Evolutionary conservation across 1,140 invertebrate genomes (phyloP).

Genomic region (Leptopilina boulardi): DNA sequence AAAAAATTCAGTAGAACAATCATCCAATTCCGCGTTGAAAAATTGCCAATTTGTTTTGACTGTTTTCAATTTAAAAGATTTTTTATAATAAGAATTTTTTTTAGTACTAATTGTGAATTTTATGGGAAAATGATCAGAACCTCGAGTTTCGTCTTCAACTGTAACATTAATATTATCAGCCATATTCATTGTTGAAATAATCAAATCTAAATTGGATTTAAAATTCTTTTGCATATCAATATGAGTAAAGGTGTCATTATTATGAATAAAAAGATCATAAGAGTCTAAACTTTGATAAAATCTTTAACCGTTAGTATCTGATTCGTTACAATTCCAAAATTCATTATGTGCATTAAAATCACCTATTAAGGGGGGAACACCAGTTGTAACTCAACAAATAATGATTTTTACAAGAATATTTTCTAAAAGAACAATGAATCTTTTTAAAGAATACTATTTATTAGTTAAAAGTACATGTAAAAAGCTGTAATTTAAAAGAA

Average conservation of each 20-base stretch:
- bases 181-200: slow-evolving; percentile 17
- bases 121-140: slow-evolving; percentile 30
- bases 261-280: slow-evolving; percentile 23
- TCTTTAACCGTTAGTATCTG: slow-evolving; percentile 8
- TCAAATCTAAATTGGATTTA: slow-evolving; percentile 23
- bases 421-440: too few species aligned
- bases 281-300: background rate
- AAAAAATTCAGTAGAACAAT: background rate
- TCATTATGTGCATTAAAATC: slow-evolving; percentile 34
- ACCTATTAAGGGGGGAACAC: too few species aligned
- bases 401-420: too few species aligned
- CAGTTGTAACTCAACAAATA: too few species aligned
- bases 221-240: background rate
- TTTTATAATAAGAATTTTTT: slow-evolving; percentile 28
- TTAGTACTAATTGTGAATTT: background rate
- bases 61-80: slow-evolving; percentile 34
- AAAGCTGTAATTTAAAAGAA: too few species aligned
- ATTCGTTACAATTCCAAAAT: slow-evolving; percentile 32
- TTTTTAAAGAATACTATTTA: too few species aligned
- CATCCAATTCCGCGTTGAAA: background rate
- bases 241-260: slow-evolving; percentile 10
- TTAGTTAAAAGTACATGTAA: too few species aligned
- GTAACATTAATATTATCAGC: slow-evolving; percentile 14
- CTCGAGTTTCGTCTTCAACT: background rate
- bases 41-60: background rate